Evolutionary conservation across 2,888 invertebrate species (phyloP).

Genomic region (Cerceris rybyensis): DNA sequence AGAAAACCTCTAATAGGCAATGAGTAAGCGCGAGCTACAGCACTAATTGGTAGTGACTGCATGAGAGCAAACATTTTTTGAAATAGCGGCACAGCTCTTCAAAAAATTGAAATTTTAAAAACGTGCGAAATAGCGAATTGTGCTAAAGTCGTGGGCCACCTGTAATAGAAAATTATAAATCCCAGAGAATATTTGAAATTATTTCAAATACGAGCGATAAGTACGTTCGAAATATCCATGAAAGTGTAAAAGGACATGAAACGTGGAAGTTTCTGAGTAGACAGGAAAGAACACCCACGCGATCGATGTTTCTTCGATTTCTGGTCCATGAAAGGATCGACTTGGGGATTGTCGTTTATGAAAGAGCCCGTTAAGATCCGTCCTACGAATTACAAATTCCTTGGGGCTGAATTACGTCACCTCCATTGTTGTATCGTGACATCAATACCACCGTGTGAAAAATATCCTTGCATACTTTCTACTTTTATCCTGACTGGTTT

Average conservation of each 20-base stretch:
- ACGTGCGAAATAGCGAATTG: no score
- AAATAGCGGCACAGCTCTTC: no score
- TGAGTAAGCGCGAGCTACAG: no score
- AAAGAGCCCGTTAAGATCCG: constrained; percentile 32
- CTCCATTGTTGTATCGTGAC: constrained; percentile 44
- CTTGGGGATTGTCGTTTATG: constrained; percentile 36
- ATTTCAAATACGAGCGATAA: background rate
- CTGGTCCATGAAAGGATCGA: constrained; percentile 52
- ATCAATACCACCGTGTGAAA: constrained; percentile 3
- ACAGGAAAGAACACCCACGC: constrained; percentile 51
- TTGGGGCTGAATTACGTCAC: constrained; percentile 29
- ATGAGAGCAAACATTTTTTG: no score
- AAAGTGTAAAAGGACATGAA: constrained; percentile 50
- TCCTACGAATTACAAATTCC: constrained; percentile 52
- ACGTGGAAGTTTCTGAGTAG: constrained; percentile 40
- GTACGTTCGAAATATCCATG: constrained; percentile 6
- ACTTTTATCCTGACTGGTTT: no score
- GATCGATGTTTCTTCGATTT: constrained; percentile 60
- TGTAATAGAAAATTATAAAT: no score
- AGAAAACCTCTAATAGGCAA: no score
- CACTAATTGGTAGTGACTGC: no score
- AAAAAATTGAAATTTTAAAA: no score
- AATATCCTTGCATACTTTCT: background rate
- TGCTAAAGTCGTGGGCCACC: background rate
- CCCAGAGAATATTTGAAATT: background rate